Evolutionary conservation across 1,140 invertebrate genomes (phyloP).

Genomic region (Zaprionus ornatus): DNA sequence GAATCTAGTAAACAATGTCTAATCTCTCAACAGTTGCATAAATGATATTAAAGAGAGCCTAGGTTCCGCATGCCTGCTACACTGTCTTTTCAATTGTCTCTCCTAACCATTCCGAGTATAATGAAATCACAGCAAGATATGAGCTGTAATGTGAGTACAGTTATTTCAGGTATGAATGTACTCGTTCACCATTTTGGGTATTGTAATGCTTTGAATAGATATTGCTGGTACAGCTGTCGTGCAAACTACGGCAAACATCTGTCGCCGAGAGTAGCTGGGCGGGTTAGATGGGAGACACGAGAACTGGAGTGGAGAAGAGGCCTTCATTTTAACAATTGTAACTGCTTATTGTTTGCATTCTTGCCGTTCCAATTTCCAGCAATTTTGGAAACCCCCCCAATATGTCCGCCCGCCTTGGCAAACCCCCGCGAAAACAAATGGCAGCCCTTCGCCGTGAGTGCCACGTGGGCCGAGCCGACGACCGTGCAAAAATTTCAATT

Average conservation of each 20-base stretch:
- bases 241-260: slow-evolving; percentile 62
- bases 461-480: slow-evolving; percentile 39
- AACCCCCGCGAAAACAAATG: slow-evolving; percentile 46
- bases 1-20: too few species aligned
- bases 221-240: slow-evolving; percentile 48
- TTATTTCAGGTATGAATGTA: not conserved
- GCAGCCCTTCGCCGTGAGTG: slow-evolving; percentile 5
- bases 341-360: slow-evolving; percentile 69
- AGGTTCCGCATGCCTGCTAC: too few species aligned
- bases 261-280: slow-evolving; percentile 12
- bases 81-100: too few species aligned
- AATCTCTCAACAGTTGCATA: too few species aligned
- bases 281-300: not conserved
- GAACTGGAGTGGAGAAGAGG: slow-evolving; percentile 8
- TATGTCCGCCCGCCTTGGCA: not conserved
- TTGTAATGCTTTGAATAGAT: slow-evolving; percentile 42
- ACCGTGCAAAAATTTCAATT: slow-evolving; percentile 77
- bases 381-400: slow-evolving; percentile 39
- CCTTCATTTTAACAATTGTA: slow-evolving; percentile 51
- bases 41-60: too few species aligned
- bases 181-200: slow-evolving; percentile 18
- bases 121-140: not conserved
- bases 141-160: slow-evolving; percentile 3
- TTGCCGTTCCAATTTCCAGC: slow-evolving; percentile 69
- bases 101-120: not conserved